Percentiles rank a stretch among this genome's conserved stretches.
Conservation (phyloP, 2,113 vertebrate genomes). For the Atlantisia rogersi region DNA sequence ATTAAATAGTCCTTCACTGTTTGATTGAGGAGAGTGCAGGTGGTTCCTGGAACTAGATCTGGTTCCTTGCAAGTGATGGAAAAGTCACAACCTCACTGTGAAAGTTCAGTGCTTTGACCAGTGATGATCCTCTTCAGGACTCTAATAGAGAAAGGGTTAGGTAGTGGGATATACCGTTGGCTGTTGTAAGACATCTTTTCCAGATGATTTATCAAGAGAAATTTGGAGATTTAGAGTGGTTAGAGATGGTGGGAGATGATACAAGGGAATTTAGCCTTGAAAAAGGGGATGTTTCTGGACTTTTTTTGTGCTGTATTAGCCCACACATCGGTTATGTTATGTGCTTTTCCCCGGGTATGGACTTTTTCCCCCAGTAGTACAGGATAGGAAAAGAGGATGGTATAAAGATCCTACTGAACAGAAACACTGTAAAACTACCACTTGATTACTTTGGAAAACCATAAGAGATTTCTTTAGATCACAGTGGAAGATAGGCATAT, state of each 20-base stretch:
- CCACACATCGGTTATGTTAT: fast-evolving
- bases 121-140: background rate
- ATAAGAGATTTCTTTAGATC: background rate
- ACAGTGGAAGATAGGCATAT: background rate
- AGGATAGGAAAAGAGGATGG: background rate
- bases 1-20: background rate
- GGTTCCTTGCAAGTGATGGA: background rate
- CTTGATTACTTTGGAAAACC: background rate
- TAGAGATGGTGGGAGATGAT: background rate
- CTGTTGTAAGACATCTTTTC: background rate
- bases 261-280: background rate
- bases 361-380: fast-evolving
- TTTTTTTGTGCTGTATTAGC: background rate
- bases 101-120: background rate
- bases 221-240: background rate
- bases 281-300: background rate
- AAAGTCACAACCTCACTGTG: background rate
- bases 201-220: background rate
- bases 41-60: background rate
- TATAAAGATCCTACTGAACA: background rate
- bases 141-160: background rate
- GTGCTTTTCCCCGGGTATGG: background rate
- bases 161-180: background rate
- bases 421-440: background rate
- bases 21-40: background rate